phyloP scores from a whole-genome alignment of 2,888 invertebrate genomes.

The Conus canariensis region DNA sequence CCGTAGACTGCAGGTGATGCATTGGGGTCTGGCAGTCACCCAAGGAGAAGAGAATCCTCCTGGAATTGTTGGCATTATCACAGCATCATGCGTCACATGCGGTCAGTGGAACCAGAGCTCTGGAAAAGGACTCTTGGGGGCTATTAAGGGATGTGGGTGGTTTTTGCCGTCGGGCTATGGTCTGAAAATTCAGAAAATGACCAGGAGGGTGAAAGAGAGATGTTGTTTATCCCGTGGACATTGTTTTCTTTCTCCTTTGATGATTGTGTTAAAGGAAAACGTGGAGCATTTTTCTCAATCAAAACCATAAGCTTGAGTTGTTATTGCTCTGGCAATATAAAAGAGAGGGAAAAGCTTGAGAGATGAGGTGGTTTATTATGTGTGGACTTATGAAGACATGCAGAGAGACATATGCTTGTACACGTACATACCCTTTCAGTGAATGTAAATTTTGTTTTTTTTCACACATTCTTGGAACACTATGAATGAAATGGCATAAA shows the following conservation, averaged over 20 bases:
- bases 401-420: neutral
- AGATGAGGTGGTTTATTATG: too few relatives aligned
- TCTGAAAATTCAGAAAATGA: too few relatives aligned
- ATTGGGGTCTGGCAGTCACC: neutral
- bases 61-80: neutral
- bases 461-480: too few relatives aligned
- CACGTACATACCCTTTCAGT: too few relatives aligned
- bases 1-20: neutral
- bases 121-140: neutral
- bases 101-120: neutral
- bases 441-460: too few relatives aligned
- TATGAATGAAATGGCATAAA: too few relatives aligned
- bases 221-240: neutral
- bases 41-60: neutral
- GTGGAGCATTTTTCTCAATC: too few relatives aligned
- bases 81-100: neutral
- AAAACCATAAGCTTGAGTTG: too few relatives aligned
- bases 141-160: neutral
- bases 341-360: neutral
- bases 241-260: neutral
- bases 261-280: too few relatives aligned
- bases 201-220: too few relatives aligned
- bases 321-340: neutral
- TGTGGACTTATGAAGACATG: neutral
- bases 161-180: neutral